phyloP scores from a whole-genome alignment of 1,140 invertebrate species.

The Habropoda laboriosa region DNA sequence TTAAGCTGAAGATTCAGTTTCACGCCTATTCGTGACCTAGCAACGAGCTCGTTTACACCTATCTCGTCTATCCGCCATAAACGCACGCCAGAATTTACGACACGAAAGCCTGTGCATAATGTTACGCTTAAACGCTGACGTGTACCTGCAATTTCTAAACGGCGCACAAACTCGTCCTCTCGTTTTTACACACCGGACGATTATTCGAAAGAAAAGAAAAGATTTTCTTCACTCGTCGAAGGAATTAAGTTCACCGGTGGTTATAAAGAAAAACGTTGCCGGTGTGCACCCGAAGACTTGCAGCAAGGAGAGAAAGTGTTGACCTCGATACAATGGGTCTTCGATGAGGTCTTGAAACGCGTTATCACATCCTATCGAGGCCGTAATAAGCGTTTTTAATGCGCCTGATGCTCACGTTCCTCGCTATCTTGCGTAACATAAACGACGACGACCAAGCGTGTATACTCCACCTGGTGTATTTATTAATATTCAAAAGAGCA shows the following conservation, averaged over 20 bases:
- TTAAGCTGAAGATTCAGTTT: neutral
- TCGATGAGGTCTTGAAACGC: slow-evolving; percentile 56
- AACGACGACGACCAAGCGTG: neutral
- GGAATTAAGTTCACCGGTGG: slow-evolving; percentile 3
- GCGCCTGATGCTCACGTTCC: slow-evolving; percentile 20
- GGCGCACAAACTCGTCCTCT: slow-evolving; percentile 3
- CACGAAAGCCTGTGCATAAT: slow-evolving; percentile 9
- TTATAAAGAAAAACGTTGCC: slow-evolving; percentile 18
- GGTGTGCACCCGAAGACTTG: slow-evolving; percentile 23
- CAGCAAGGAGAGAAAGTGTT: slow-evolving; percentile 61
- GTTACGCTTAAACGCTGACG: slow-evolving; percentile 9
- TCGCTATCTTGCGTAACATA: slow-evolving; percentile 24
- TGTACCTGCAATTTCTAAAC: neutral
- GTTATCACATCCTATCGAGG: slow-evolving; percentile 65
- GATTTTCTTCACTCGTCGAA: slow-evolving; percentile 22
- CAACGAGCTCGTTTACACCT: neutral
- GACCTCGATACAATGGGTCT: slow-evolving; percentile 63
- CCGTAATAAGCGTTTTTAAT: slow-evolving; percentile 54
- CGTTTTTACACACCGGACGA: neutral
- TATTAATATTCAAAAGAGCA: slow-evolving; percentile 26
- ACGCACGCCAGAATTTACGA: slow-evolving; percentile 6
- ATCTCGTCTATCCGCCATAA: neutral
- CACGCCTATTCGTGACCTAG: too few relatives aligned
- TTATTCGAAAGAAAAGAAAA: neutral
- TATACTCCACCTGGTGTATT: too few relatives aligned